These are phyloP conservation scores for Girardia tigrina DNA, from an alignment of 2,888 invertebrate genomes.

Conservation along the genomic window DNA sequence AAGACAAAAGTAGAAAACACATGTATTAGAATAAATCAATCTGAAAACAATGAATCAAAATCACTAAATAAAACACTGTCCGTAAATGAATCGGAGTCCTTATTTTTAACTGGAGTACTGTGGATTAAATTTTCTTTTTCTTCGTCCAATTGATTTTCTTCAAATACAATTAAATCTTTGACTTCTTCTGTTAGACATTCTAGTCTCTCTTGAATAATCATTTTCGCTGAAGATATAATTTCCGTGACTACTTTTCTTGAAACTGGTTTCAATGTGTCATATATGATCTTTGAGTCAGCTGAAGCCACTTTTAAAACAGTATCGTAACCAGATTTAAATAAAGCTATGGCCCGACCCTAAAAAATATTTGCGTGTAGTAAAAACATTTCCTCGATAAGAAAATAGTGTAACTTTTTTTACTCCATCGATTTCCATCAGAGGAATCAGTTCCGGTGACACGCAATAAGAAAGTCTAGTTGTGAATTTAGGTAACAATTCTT, in stretches of 20 bases:
- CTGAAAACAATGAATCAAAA: too few species aligned
- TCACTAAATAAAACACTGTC: too few species aligned
- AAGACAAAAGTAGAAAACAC: too few species aligned
- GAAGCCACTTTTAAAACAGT: constrained; percentile 44
- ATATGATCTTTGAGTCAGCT: neutral
- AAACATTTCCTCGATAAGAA: too few species aligned
- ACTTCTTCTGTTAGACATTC: constrained; percentile 73
- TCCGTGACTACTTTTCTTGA: constrained; percentile 62
- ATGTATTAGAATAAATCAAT: too few species aligned
- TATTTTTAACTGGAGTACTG: neutral
- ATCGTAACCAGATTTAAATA: constrained; percentile 69
- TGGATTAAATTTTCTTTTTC: neutral
- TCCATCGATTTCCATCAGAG: constrained; percentile 71
- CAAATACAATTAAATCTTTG: neutral
- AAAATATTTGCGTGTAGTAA: too few species aligned
- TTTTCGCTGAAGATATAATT: constrained; percentile 59
- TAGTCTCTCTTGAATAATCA: constrained; percentile 68
- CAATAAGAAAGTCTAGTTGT: constrained; percentile 65
- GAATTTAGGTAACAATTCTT: constrained; percentile 63
- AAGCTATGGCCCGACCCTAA: constrained; percentile 69
- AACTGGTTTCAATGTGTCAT: constrained; percentile 46
- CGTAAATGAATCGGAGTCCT: too few species aligned
- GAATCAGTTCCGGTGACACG: constrained; percentile 64
- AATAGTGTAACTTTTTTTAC: constrained; percentile 69
- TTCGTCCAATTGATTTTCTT: neutral